A percentile compares a stretch with the other conserved stretches of the same genome.
Conservation (phyloP, 2,888 invertebrate species). For the Epinotia bilunana region DNA sequence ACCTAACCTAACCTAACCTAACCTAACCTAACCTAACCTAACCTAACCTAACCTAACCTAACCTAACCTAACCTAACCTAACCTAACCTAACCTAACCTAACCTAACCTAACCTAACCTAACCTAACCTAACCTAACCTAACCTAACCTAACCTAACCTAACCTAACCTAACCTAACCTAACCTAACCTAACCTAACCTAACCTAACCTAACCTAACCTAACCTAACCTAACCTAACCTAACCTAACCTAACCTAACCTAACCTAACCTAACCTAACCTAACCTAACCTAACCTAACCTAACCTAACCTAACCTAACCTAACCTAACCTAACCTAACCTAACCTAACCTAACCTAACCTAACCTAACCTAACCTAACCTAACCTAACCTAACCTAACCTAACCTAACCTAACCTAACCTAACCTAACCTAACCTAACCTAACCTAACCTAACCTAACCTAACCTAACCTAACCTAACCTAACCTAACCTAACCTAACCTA, state of each 20-base stretch:
- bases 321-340: conserved; percentile 35
- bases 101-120: conserved; percentile 21
- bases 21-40: conserved; percentile 21
- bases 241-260: conserved; percentile 31
- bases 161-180: conserved; percentile 25
- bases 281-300: conserved; percentile 27
- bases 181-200: conserved; percentile 40
- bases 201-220: conserved; percentile 41
- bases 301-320: conserved; percentile 38
- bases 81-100: conserved; percentile 21
- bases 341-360: conserved; percentile 27
- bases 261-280: conserved; percentile 37
- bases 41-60: conserved; percentile 21
- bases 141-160: conserved; percentile 21
- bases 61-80: conserved; percentile 21
- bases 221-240: conserved; percentile 35
- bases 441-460: conserved; percentile 38
- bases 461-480: conserved; percentile 36
- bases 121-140: conserved; percentile 21
- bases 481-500: conserved; percentile 36
- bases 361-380: conserved; percentile 31
- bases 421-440: conserved; percentile 37
- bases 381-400: conserved; percentile 39
- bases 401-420: conserved; percentile 39
- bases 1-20: conserved; percentile 21